These are phyloP conservation scores for Drosophila hydei DNA, from an alignment of 1,140 invertebrate genomes.

Conservation along the genomic window DNA sequence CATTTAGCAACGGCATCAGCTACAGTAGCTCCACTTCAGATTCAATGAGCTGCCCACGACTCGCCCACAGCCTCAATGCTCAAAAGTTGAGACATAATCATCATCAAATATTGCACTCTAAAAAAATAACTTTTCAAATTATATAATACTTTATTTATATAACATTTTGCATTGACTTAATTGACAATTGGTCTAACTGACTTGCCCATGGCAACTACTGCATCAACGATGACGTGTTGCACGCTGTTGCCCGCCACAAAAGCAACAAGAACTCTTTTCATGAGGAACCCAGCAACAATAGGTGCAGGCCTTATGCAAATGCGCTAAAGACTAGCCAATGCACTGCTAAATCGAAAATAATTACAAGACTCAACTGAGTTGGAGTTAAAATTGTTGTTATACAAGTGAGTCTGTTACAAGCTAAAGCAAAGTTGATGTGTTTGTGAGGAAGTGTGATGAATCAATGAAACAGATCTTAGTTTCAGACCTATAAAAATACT, in stretches of 20 bases:
- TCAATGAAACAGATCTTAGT: no score
- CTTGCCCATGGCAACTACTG: slow-evolving; percentile 33
- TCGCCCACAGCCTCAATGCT: slow-evolving; percentile 26
- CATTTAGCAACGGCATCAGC: slow-evolving; percentile 19
- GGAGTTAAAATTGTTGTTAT: no score
- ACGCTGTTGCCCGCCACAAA: slow-evolving; percentile 1
- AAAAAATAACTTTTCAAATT: slow-evolving; percentile 42
- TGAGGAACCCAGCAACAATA: slow-evolving; percentile 2
- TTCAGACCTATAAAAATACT: no score
- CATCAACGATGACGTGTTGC: slow-evolving; percentile 59
- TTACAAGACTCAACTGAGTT: neutral
- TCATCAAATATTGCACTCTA: slow-evolving; percentile 39
- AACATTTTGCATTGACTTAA: slow-evolving; percentile 70
- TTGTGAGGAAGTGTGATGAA: no score
- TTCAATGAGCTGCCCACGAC: slow-evolving; percentile 43
- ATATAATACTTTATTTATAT: slow-evolving; percentile 55
- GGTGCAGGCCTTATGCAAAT: slow-evolving; percentile 15
- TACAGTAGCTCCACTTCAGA: slow-evolving; percentile 58
- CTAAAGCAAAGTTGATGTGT: no score
- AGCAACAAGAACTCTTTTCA: slow-evolving; percentile 15
- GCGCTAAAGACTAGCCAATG: slow-evolving; percentile 4
- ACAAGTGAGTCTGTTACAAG: no score
- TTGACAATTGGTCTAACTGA: slow-evolving; percentile 55
- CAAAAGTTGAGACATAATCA: slow-evolving; percentile 26
- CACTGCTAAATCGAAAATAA: neutral